These are phyloP conservation scores for Entelurus aequoreus DNA, from an alignment of 2,113 vertebrate genomes.

Conservation along the genomic window DNA sequence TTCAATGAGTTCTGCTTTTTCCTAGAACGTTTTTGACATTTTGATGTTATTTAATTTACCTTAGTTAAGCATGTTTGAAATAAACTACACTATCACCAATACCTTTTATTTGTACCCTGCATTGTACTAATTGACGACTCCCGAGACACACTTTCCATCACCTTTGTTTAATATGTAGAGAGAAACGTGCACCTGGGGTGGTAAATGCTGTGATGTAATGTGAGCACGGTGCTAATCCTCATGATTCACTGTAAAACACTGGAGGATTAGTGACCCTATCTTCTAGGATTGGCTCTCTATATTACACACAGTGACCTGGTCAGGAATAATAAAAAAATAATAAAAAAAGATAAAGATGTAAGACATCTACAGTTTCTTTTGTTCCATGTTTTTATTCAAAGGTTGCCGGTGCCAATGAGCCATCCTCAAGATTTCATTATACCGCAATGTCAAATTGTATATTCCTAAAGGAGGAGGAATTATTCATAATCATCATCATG, in stretches of 20 bases:
- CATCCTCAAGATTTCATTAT: slow-evolving; percentile 3
- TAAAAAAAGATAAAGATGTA: background rate
- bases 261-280: slow-evolving; percentile 28
- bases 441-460: slow-evolving; percentile 14
- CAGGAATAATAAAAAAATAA: slow-evolving; percentile 16
- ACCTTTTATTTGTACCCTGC: too few species aligned
- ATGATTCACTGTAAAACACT: slow-evolving; percentile 34
- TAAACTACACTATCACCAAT: too few species aligned
- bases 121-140: too few species aligned
- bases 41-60: too few species aligned
- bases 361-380: slow-evolving; percentile 2
- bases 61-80: too few species aligned
- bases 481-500: slow-evolving; percentile 32
- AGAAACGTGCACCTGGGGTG: slow-evolving; percentile 22
- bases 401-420: slow-evolving; percentile 8
- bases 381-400: slow-evolving; percentile 1
- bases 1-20: too few species aligned
- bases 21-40: too few species aligned
- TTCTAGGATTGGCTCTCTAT: slow-evolving; percentile 35
- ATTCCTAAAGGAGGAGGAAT: slow-evolving; percentile 20
- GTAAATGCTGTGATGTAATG: slow-evolving; percentile 40
- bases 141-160: background rate
- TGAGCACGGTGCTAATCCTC: slow-evolving; percentile 44
- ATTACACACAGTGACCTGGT: slow-evolving; percentile 29
- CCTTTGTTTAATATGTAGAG: background rate